phyloP scores from a whole-genome alignment of 2,888 invertebrate genomes.

The Scaptomyza polygonia region DNA sequence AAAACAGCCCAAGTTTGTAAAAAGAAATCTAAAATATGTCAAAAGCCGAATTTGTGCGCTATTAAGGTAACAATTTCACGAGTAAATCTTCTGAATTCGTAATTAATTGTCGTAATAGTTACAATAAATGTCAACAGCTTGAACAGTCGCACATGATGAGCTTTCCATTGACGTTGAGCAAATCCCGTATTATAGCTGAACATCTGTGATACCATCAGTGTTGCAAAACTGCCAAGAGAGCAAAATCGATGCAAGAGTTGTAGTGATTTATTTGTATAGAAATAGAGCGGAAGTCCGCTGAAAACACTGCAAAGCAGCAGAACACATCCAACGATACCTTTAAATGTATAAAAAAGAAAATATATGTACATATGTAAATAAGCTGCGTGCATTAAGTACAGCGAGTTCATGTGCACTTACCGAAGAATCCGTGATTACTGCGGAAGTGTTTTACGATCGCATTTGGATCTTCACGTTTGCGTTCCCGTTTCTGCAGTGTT shows the following conservation, averaged over 20 bases:
- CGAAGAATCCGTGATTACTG: conserved; percentile 77
- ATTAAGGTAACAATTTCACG: conserved; percentile 39
- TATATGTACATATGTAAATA: conserved; percentile 31
- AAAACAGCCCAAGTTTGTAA: not conserved
- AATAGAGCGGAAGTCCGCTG: conserved; percentile 60
- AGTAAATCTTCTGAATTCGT: conserved; percentile 53
- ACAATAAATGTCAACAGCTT: conserved; percentile 73
- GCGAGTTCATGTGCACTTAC: conserved; percentile 50
- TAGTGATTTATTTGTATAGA: conserved; percentile 34
- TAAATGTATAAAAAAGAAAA: conserved; percentile 3
- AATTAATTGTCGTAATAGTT: conserved; percentile 59
- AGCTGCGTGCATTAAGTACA: conserved; percentile 4
- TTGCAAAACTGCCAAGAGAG: conserved; percentile 69
- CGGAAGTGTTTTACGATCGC: conserved; percentile 75
- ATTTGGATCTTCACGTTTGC: conserved; percentile 72
- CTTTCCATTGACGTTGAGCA: conserved; percentile 74
- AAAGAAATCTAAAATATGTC: not conserved
- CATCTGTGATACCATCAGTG: conserved; percentile 75
- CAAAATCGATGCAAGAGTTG: conserved; percentile 69
- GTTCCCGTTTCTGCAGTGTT: conserved; percentile 61
- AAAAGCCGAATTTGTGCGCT: conserved; percentile 19
- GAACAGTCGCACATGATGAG: conserved; percentile 56
- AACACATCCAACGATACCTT: conserved; percentile 76
- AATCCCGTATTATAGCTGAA: conserved; percentile 81
- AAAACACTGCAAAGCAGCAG: conserved; percentile 66